Evolutionary conservation across 2,888 invertebrate genomes (phyloP), one percentile per base, ranked within the genome.

Genomic region (Galeruca laticollis): DNA sequence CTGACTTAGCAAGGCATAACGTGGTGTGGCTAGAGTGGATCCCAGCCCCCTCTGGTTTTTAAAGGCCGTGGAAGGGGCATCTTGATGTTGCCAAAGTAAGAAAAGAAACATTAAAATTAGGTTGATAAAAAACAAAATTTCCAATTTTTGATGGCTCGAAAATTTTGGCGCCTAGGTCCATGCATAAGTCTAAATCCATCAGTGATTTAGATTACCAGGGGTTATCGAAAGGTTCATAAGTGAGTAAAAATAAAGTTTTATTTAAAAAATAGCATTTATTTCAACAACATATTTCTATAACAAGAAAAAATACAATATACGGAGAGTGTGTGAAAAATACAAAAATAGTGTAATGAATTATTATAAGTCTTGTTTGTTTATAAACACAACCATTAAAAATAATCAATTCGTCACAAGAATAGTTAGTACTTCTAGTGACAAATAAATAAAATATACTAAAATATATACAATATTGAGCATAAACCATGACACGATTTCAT

Each of bases 391-490:
- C 52, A 52, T 52, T 21, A 13, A 52, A n/a, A 52, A 21, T 52
- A 52, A 26, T 52, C 11, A 49, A n/a, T 3, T 47, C 15, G 43
- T 47, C 43, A 47, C 15, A 47, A 47, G 6, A 47, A 40, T n/a
- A n/a, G n/a, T n/a, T n/a, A n/a, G n/a, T 21, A 51, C 8, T 40
- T 40, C n/a, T 40, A 15, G 15, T 47, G 43, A 47, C 8, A 15
- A 47, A 21, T 52, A 11, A 9, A 21, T 21, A 52, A 52, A 52
- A 52, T 8, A 13, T 21, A 52, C 13, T 21, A 52, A 21, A 21
- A 52, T 52, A 52, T 52, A 52, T 56, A n/a, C 35, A 13, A 15
- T 10, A 33, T 56, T 56, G 56, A 56, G 56, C 35, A n/a, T 56
- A 35, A 33, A 56, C 15, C 31, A 56, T 56, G 56, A 56, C 56